Evolutionary conservation across 2,888 invertebrate genomes (phyloP).

Genomic region (Harpalus rubripes): DNA sequence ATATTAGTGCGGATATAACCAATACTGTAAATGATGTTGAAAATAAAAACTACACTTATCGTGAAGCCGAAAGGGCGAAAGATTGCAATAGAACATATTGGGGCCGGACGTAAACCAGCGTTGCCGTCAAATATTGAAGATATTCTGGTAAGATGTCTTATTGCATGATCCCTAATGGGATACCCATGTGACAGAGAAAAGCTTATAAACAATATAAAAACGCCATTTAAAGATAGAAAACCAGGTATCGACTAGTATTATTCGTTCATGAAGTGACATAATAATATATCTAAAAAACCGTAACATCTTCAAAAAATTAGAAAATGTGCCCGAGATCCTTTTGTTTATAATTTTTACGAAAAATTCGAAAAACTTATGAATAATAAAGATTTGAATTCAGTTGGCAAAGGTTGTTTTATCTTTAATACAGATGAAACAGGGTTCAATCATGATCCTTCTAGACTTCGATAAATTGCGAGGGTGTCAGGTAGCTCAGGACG

Average conservation of each 20-base stretch:
- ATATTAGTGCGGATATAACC: too few relatives aligned
- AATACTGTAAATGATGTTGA: too few relatives aligned
- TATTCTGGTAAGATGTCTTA: neutral
- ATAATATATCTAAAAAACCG: slow-evolving; percentile 67
- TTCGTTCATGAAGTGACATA: slow-evolving; percentile 14
- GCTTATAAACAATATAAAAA: neutral
- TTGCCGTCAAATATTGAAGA: neutral
- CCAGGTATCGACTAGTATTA: neutral
- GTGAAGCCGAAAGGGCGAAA: too few relatives aligned
- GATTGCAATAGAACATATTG: too few relatives aligned
- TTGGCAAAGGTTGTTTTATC: neutral
- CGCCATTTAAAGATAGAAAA: neutral
- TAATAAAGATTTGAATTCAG: neutral
- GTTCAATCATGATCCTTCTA: neutral
- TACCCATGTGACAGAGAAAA: neutral
- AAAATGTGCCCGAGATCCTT: slow-evolving; percentile 67
- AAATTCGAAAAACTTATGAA: slow-evolving; percentile 62
- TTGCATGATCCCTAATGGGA: neutral
- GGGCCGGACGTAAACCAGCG: too few relatives aligned
- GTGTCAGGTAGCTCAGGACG: neutral
- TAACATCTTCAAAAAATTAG: slow-evolving; percentile 68
- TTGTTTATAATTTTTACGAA: slow-evolving; percentile 69
- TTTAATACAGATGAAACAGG: neutral
- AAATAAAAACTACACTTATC: too few relatives aligned
- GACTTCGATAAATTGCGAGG: neutral